These are phyloP conservation scores for Cheilinus undulatus DNA, from an alignment of 2,113 vertebrate genomes.

Conservation along the genomic window DNA sequence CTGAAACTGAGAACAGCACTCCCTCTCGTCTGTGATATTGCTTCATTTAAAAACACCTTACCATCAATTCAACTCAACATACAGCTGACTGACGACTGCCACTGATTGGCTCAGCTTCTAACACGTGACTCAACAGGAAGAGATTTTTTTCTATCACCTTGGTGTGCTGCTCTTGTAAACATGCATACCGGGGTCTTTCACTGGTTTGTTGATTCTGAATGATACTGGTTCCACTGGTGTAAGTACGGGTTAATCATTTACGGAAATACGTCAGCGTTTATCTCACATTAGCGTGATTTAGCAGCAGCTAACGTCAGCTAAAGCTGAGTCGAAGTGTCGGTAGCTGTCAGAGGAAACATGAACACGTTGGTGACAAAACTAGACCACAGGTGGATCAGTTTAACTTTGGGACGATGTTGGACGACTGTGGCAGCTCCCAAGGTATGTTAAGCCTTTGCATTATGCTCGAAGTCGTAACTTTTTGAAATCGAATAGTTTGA, in stretches of 20 bases:
- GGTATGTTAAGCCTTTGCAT: slow-evolving; percentile 23
- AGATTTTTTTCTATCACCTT: neutral
- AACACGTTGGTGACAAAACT: slow-evolving; percentile 36
- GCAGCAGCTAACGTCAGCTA: neutral
- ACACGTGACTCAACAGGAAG: slow-evolving; percentile 7
- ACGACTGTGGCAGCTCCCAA: slow-evolving; percentile 2
- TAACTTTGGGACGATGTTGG: slow-evolving; percentile 32
- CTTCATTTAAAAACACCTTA: too few species aligned
- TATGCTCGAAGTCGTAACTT: neutral
- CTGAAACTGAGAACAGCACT: too few species aligned
- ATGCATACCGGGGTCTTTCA: neutral
- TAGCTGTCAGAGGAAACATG: slow-evolving; percentile 37
- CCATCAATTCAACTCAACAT: neutral
- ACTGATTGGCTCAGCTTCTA: slow-evolving; percentile 11
- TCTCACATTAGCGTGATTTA: neutral
- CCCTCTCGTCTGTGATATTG: too few species aligned
- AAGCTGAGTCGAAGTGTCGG: neutral
- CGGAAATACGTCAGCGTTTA: neutral
- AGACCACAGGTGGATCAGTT: slow-evolving; percentile 34
- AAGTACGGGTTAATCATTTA: neutral
- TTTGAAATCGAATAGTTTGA: neutral
- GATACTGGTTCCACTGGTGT: neutral
- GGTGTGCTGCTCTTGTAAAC: neutral
- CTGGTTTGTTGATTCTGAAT: neutral
- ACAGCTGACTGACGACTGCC: neutral